These are phyloP conservation scores for Dermatemys mawii DNA, from an alignment of 2,113 vertebrate species.

Conservation along the genomic window DNA sequence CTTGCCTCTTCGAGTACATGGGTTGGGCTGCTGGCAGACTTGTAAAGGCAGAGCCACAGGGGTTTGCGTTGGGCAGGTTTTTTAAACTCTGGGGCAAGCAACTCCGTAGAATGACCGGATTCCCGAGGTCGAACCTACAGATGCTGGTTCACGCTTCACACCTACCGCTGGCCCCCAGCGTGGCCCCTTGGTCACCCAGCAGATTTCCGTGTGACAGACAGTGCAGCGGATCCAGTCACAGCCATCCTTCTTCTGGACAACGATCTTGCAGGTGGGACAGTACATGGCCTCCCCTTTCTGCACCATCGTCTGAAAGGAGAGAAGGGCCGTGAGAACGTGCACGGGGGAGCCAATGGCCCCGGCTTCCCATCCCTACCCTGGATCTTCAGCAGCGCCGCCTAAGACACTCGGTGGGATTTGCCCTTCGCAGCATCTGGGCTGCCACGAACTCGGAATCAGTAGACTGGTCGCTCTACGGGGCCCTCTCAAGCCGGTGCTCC, in stretches of 20 bases:
- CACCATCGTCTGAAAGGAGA: constrained; percentile 76
- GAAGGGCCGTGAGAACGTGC: background rate
- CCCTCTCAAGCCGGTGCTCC: background rate
- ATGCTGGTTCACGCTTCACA: background rate
- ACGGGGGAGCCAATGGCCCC: background rate
- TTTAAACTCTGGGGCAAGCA: no score
- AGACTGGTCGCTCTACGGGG: background rate
- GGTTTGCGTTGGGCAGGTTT: background rate
- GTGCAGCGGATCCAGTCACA: constrained; percentile 96
- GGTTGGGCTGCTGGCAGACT: background rate
- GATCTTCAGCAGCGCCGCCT: background rate
- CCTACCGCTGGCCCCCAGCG: constrained; percentile 89
- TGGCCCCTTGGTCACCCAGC: constrained; percentile 94
- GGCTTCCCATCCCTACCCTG: background rate
- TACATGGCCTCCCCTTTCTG: constrained; percentile 92
- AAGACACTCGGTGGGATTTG: no score
- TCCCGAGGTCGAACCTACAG: no score
- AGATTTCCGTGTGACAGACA: constrained; percentile 95
- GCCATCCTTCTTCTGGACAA: constrained; percentile 95
- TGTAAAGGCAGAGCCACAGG: no score
- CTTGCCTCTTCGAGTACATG: background rate
- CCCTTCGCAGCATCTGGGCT: background rate
- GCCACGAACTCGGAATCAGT: background rate
- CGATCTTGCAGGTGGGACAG: constrained; percentile 90
- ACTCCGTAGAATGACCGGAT: no score